A percentile compares a stretch with the other conserved stretches of the same genome.
These are phyloP conservation scores for Haliaeetus leucogaster DNA, from an alignment of 2,113 vertebrate genomes.

Conservation along the genomic window DNA sequence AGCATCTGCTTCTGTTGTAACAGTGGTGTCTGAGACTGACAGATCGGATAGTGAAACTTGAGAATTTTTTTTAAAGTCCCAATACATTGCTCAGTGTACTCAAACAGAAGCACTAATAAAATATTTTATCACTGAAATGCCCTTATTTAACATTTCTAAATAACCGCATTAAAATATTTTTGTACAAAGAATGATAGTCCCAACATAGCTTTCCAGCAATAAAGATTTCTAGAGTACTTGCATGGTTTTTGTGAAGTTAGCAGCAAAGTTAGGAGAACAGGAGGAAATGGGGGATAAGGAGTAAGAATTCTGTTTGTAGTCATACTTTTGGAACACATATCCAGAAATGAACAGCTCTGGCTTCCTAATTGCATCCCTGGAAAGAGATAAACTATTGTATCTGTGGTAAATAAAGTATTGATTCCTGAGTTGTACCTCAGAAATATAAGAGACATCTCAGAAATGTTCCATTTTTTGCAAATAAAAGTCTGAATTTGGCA, in stretches of 20 bases:
- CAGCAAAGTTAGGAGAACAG: neutral
- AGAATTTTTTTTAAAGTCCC: neutral
- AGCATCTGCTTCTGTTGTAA: neutral
- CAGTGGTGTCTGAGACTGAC: neutral
- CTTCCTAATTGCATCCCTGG: neutral
- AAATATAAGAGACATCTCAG: neutral
- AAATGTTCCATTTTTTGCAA: slow-evolving; percentile 44
- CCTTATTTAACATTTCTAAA: slow-evolving; percentile 33
- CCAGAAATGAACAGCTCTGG: neutral
- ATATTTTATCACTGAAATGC: slow-evolving; percentile 51
- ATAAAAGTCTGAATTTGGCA: slow-evolving; percentile 36
- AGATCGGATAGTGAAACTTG: neutral
- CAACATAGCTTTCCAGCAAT: slow-evolving; percentile 25
- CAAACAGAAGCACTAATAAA: slow-evolving; percentile 44
- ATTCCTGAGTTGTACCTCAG: neutral
- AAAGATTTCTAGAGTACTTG: slow-evolving; percentile 1
- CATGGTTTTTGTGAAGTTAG: neutral
- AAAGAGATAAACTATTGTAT: neutral
- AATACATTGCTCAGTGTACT: neutral
- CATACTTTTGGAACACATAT: neutral
- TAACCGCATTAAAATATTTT: slow-evolving; percentile 33
- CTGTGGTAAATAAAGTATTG: neutral
- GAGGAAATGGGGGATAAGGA: neutral
- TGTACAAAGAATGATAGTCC: neutral
- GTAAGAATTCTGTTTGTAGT: neutral